A percentile compares a stretch with the other conserved stretches of the same genome.
phyloP scores from a whole-genome alignment of 2,888 invertebrate genomes.

The Oligia latruncula region DNA sequence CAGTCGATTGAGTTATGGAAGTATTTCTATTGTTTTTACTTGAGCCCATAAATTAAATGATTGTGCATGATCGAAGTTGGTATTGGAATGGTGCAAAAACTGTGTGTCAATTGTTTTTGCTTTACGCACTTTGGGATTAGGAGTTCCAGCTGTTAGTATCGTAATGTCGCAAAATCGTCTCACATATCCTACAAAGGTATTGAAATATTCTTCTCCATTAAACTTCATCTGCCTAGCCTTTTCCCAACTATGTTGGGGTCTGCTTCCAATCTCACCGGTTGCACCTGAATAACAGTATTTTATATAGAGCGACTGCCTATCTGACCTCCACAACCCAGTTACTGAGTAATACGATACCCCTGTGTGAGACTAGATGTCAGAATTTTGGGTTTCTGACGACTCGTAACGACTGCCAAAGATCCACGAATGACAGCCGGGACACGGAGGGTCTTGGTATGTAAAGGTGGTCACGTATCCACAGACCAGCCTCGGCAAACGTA shows the following conservation, averaged over 20 bases:
- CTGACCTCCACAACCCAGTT: not conserved
- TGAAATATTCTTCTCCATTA: not conserved
- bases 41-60: constrained; percentile 67
- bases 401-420: not conserved
- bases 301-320: not conserved
- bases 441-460: not conserved
- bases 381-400: not conserved
- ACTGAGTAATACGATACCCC: not conserved
- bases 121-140: not conserved
- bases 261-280: not conserved
- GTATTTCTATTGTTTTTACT: constrained; percentile 74
- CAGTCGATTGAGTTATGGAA: constrained; percentile 80
- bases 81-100: constrained; percentile 36
- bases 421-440: too few species aligned
- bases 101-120: constrained; percentile 39
- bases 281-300: not conserved
- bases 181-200: not conserved
- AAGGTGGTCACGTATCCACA: not conserved
- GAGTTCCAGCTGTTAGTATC: not conserved
- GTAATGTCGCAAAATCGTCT: too few species aligned
- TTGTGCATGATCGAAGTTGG: constrained; percentile 59
- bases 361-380: not conserved
- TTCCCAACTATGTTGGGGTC: not conserved
- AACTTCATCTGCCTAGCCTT: not conserved
- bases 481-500: not conserved